A percentile compares a stretch with the other conserved stretches of the same genome.
Conservation (phyloP, 2,888 invertebrate species). For the Aleiodes leptofemur region DNA sequence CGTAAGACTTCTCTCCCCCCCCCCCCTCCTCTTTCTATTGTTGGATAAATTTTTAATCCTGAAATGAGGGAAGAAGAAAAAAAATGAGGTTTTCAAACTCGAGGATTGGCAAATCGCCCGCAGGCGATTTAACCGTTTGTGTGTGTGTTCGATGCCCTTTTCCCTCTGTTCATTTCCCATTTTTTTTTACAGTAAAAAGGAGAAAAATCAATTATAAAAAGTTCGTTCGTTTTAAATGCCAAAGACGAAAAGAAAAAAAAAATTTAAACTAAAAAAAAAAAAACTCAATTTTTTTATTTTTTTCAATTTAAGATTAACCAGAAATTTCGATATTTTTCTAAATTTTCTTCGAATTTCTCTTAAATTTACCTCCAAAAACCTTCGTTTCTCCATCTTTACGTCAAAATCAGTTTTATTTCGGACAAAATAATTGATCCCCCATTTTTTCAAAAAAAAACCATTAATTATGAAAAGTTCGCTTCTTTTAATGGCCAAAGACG, state of each 20-base stretch:
- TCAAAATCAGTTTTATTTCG: too few relatives aligned
- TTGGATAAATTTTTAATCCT: slow-evolving; percentile 68
- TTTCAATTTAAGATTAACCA: too few relatives aligned
- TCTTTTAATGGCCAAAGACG: not conserved
- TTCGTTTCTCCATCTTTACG: too few relatives aligned
- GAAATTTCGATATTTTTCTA: too few relatives aligned
- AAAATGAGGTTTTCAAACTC: slow-evolving; percentile 48
- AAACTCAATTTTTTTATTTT: too few relatives aligned
- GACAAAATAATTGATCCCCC: too few relatives aligned
- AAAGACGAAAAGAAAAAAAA: not conserved
- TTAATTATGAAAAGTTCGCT: not conserved
- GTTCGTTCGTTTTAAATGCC: not conserved
- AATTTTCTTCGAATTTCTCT: too few relatives aligned
- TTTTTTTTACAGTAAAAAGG: not conserved
- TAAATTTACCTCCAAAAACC: too few relatives aligned
- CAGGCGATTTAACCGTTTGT: slow-evolving; percentile 39
- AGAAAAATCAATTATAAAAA: not conserved
- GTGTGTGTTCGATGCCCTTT: slow-evolving; percentile 1
- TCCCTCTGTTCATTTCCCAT: slow-evolving; percentile 2
- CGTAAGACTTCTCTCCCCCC: slow-evolving; percentile 57
- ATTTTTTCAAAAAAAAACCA: not conserved
- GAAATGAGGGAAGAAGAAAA: slow-evolving; percentile 49
- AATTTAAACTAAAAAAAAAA: too few relatives aligned
- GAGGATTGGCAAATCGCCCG: slow-evolving; percentile 51
- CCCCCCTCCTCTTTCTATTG: slow-evolving; percentile 56